Evolutionary conservation across 2,113 vertebrate species (phyloP).

Genomic region (Corvus hawaiiensis): DNA sequence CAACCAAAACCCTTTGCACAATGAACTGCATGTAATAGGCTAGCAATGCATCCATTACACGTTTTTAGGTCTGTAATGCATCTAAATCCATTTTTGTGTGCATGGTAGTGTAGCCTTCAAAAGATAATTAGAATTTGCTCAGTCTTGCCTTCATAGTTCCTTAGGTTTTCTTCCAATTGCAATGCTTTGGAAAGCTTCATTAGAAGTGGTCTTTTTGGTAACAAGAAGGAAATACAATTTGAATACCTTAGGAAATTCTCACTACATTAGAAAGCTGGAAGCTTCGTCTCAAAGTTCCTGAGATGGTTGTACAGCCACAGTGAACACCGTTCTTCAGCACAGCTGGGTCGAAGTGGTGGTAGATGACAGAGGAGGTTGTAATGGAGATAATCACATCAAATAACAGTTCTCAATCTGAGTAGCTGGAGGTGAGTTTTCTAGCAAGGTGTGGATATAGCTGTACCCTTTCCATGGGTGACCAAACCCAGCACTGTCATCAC

Average conservation of each 20-base stretch:
- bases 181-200: neutral
- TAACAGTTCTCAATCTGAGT: neutral
- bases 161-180: neutral
- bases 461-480: neutral
- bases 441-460: neutral
- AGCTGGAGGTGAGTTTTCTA: neutral
- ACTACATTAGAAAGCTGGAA: neutral
- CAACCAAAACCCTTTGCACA: neutral
- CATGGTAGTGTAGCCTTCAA: neutral
- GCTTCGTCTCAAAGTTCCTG: neutral
- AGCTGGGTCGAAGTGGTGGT: neutral
- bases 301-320: neutral
- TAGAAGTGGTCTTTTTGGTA: neutral
- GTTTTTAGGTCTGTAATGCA: neutral
- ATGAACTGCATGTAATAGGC: constrained; percentile 3
- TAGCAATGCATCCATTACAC: neutral
- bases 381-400: neutral
- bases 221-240: neutral
- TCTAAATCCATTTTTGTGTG: constrained; percentile 13
- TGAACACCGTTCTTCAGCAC: neutral
- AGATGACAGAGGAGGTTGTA: neutral
- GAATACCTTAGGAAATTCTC: neutral
- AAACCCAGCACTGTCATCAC: neutral
- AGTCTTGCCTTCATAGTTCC: neutral
- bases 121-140: constrained; percentile 3